A percentile compares a stretch with the other conserved stretches of the same genome.
Conservation (phyloP, 2,113 vertebrate species). For the Tragelaphus scriptus region DNA sequence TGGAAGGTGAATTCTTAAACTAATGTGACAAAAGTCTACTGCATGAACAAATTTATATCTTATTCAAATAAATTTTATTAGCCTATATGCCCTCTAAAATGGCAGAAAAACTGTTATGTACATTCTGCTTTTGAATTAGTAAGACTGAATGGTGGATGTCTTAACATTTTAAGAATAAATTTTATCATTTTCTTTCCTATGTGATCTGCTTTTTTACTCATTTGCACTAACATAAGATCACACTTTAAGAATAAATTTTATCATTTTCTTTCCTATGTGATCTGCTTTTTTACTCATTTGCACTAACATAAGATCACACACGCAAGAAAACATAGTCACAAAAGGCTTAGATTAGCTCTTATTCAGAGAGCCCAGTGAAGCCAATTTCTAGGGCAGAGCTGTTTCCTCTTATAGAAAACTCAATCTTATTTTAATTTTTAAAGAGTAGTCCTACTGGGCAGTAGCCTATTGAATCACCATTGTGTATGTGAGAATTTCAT, state of each 20-base stretch:
- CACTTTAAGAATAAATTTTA: not conserved
- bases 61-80: constrained; percentile 49
- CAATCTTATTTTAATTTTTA: constrained; percentile 64
- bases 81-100: not conserved
- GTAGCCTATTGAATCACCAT: not conserved
- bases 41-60: constrained; percentile 50
- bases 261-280: not conserved
- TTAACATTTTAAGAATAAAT: not conserved
- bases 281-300: not conserved
- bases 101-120: not conserved
- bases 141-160: not conserved
- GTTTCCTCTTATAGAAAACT: constrained; percentile 33
- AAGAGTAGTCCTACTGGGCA: constrained; percentile 42
- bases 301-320: not conserved
- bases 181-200: not conserved
- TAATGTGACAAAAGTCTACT: constrained; percentile 36
- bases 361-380: not conserved
- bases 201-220: not conserved
- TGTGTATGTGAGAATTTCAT: constrained; percentile 16
- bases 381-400: constrained; percentile 17
- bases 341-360: not conserved
- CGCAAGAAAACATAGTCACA: not conserved
- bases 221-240: not conserved
- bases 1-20: constrained; percentile 44
- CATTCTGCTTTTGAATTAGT: constrained; percentile 16